Evolutionary conservation across 1,140 invertebrate genomes (phyloP).

Genomic region (Drosophila kohkoa): DNA sequence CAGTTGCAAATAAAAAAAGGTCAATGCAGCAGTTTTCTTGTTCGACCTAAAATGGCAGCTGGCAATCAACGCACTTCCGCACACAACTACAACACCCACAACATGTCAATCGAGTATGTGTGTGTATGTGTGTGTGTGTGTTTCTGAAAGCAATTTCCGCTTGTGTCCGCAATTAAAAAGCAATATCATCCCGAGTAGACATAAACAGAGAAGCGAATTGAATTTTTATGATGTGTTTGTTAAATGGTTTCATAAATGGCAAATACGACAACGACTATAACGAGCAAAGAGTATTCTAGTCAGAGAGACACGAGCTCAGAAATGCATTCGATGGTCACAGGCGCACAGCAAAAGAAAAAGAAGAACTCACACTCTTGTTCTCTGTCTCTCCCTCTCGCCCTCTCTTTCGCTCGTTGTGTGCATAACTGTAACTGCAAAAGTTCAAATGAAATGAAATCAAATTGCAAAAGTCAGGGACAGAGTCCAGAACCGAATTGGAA

Average conservation of each 20-base stretch:
- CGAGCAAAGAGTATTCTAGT: constrained; percentile 11
- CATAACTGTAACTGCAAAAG: constrained; percentile 20
- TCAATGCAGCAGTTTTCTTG: constrained; percentile 40
- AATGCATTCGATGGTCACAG: constrained; percentile 60
- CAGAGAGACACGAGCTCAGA: constrained; percentile 15
- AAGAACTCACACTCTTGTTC: not conserved
- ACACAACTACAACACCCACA: constrained; percentile 11
- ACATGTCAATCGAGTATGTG: constrained; percentile 49
- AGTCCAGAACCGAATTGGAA: not conserved
- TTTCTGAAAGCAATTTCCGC: constrained; percentile 79
- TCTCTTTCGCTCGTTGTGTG: constrained; percentile 6
- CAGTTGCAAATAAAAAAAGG: constrained; percentile 13
- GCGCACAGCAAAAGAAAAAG: constrained; percentile 39
- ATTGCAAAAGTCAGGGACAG: constrained; percentile 15
- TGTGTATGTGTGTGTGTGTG: constrained; percentile 32
- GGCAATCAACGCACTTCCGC: constrained; percentile 79
- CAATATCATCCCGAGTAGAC: constrained; percentile 75
- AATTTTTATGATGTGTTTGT: constrained; percentile 83
- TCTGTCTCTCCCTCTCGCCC: constrained; percentile 1
- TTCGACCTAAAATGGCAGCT: constrained; percentile 24
- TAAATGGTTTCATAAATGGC: constrained; percentile 82
- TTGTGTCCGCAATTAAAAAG: constrained; percentile 82
- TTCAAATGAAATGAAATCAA: constrained; percentile 38
- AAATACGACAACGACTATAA: constrained; percentile 34
- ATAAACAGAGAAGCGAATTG: constrained; percentile 75